Percentiles rank a stretch among this genome's conserved stretches.
These are phyloP conservation scores for Pseudomyrmex concolor DNA, from an alignment of 1,140 invertebrate genomes.

Conservation along the genomic window DNA sequence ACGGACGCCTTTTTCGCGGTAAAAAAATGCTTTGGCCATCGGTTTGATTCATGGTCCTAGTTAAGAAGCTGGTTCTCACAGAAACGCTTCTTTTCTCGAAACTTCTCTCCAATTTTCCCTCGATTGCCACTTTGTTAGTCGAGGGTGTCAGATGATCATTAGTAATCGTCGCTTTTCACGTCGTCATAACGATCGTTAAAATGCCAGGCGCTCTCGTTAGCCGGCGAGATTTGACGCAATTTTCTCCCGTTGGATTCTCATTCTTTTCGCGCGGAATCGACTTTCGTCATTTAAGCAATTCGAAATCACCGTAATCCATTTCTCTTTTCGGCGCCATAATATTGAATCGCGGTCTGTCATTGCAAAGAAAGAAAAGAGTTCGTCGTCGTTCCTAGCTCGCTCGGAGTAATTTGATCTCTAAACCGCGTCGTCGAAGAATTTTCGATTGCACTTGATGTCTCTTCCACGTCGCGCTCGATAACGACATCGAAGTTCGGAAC, in stretches of 20 bases:
- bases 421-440: conserved; percentile 14
- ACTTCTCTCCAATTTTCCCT: background rate
- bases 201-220: background rate
- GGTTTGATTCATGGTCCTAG: background rate
- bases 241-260: background rate
- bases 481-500: background rate
- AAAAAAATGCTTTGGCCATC: background rate
- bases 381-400: background rate
- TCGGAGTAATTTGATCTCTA: background rate
- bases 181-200: conserved; percentile 14
- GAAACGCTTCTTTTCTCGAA: background rate
- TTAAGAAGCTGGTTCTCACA: background rate
- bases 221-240: background rate
- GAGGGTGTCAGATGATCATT: background rate
- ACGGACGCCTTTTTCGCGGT: background rate
- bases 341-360: conserved; percentile 46
- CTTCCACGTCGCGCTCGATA: conserved; percentile 12
- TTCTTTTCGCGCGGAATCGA: conserved; percentile 6
- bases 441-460: conserved; percentile 23
- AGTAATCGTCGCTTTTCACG: conserved; percentile 4
- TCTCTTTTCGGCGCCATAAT: conserved; percentile 9
- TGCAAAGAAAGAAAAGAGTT: background rate
- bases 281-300: conserved; percentile 16
- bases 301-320: conserved; percentile 25
- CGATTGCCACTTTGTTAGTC: background rate